phyloP scores from a whole-genome alignment of 2,797 vertebrate species.

The Phrynocephalus forsythii region DNA sequence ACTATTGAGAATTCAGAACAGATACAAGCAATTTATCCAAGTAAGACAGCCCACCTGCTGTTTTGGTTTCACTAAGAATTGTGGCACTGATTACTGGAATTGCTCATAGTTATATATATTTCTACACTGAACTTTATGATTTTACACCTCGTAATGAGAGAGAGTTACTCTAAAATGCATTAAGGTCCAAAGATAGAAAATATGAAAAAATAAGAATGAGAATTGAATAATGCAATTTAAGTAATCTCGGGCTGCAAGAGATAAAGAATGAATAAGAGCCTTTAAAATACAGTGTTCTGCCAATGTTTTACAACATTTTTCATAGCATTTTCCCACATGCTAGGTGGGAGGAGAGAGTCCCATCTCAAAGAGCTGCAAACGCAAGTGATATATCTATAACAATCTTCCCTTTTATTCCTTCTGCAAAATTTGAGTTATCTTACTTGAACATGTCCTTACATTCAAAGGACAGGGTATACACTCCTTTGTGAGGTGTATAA shows the following conservation, averaged over 20 bases:
- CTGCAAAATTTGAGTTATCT: conserved; percentile 18
- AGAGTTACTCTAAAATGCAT: conserved; percentile 74
- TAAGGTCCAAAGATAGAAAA: conserved; percentile 70
- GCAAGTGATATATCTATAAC: neutral
- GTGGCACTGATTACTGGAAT: conserved; percentile 59
- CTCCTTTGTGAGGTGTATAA: neutral
- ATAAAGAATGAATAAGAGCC: conserved; percentile 47
- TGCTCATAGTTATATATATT: conserved; percentile 56
- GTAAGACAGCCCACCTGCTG: conserved; percentile 60
- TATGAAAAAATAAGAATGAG: conserved; percentile 7
- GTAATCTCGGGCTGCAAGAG: conserved; percentile 65
- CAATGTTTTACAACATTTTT: conserved; percentile 16
- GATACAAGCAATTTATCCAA: conserved; percentile 63
- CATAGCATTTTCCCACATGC: neutral
- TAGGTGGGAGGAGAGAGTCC: neutral
- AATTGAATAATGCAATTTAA: conserved; percentile 69
- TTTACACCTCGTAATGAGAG: conserved; percentile 66
- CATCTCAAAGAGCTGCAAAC: neutral
- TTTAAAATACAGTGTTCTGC: conserved; percentile 50
- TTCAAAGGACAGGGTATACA: neutral
- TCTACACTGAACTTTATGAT: conserved; percentile 61
- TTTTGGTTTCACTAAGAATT: conserved; percentile 62
- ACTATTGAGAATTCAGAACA: conserved; percentile 60
- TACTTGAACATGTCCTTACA: neutral
- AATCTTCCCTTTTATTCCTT: conserved; percentile 17